A percentile compares a stretch with the other conserved stretches of the same genome.
Evolutionary conservation across 2,888 invertebrate genomes (phyloP).

Genomic region (Eilema sororculum): DNA sequence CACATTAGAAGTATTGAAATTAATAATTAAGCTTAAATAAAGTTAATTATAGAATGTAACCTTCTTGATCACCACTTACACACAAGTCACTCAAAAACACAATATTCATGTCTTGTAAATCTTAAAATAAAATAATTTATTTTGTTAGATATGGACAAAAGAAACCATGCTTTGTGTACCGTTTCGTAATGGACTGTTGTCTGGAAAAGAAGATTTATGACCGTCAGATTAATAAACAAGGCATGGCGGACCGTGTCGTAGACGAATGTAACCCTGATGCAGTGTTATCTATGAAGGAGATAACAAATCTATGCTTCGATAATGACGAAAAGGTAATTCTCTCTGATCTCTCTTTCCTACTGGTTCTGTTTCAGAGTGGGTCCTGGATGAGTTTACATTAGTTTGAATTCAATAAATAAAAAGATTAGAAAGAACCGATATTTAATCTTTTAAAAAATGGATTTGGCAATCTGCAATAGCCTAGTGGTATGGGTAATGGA

Average conservation of each 20-base stretch:
- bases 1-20: no score
- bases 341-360: not conserved
- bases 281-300: slow-evolving; percentile 95
- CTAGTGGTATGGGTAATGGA: no score
- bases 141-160: slow-evolving; percentile 89
- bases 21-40: no score
- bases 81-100: not conserved
- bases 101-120: not conserved
- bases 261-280: slow-evolving; percentile 99
- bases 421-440: no score
- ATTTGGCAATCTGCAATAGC: no score
- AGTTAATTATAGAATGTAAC: no score
- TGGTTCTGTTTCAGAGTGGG: not conserved
- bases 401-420: not conserved
- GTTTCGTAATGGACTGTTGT: slow-evolving; percentile 98
- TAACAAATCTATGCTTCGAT: slow-evolving; percentile 95
- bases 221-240: slow-evolving; percentile 98
- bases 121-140: not conserved
- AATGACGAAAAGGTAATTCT: slow-evolving; percentile 90
- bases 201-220: slow-evolving; percentile 99
- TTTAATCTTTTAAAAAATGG: no score
- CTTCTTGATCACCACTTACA: no score
- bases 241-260: slow-evolving; percentile 99
- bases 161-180: slow-evolving; percentile 97
- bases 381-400: no score